Conservation (phyloP, 2,797 vertebrate genomes). For the Cryptoblepharus egeriae region DNA sequence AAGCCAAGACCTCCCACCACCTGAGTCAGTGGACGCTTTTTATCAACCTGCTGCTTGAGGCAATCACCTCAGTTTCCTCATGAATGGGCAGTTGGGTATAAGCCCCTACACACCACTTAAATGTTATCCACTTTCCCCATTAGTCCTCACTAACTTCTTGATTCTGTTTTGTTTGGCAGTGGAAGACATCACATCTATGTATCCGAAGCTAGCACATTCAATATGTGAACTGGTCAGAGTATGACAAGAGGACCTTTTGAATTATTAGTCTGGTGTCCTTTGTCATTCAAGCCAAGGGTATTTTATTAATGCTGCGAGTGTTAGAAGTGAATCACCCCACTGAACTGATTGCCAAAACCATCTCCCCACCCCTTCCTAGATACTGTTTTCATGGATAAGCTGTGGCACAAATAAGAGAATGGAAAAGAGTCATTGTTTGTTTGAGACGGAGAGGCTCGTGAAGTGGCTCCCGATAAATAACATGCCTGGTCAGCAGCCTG, state of each 20-base stretch:
- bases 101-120: too few relatives aligned
- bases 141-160: not conserved
- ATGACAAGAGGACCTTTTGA: not conserved
- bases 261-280: slow-evolving; percentile 49
- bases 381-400: slow-evolving; percentile 70
- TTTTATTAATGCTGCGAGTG: slow-evolving; percentile 21
- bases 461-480: slow-evolving; percentile 64
- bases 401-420: slow-evolving; percentile 56
- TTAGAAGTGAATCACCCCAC: slow-evolving; percentile 49
- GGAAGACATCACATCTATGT: not conserved
- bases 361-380: slow-evolving; percentile 33
- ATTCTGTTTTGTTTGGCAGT: not conserved
- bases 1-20: too few relatives aligned
- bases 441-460: slow-evolving; percentile 55
- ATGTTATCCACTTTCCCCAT: not conserved
- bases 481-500: slow-evolving; percentile 73
- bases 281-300: slow-evolving; percentile 41
- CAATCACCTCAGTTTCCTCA: too few relatives aligned
- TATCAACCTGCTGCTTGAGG: too few relatives aligned
- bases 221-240: not conserved
- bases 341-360: slow-evolving; percentile 42
- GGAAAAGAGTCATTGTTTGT: slow-evolving; percentile 66
- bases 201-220: too few relatives aligned
- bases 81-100: too few relatives aligned
- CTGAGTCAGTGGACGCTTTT: too few relatives aligned